These are phyloP conservation scores for Drosophila serrata DNA, from an alignment of 1,140 invertebrate species.

Conservation along the genomic window DNA sequence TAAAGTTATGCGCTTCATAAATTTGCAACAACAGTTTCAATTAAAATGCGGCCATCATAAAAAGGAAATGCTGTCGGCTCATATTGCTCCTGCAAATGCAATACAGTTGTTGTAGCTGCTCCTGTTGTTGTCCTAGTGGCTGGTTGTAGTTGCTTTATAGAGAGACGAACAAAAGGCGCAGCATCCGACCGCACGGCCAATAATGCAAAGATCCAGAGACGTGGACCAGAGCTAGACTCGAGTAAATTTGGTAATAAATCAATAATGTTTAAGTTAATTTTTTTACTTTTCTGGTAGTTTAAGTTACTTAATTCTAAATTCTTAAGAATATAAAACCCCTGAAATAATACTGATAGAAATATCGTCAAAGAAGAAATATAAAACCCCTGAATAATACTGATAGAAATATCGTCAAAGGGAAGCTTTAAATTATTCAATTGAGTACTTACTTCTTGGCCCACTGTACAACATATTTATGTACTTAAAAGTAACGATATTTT, in stretches of 20 bases:
- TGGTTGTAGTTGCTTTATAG: conserved; percentile 45
- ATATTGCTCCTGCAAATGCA: conserved; percentile 71
- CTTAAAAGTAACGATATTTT: background rate
- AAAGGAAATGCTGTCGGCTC: conserved; percentile 80
- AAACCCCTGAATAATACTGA: no score
- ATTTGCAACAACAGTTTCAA: conserved; percentile 83
- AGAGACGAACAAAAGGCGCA: conserved; percentile 69
- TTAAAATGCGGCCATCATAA: conserved; percentile 83
- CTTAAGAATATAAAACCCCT: background rate
- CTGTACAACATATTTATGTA: background rate
- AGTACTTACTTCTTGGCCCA: background rate
- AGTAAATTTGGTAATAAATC: background rate
- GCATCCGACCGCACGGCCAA: conserved; percentile 66
- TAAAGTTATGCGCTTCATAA: conserved; percentile 84
- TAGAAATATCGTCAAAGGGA: no score
- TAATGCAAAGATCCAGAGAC: conserved; percentile 51
- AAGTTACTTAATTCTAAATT: no score
- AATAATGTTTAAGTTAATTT: background rate
- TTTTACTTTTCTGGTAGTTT: no score
- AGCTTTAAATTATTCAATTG: background rate
- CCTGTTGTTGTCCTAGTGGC: conserved; percentile 46
- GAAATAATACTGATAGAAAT: background rate
- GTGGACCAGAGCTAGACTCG: background rate
- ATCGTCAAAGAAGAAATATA: no score
- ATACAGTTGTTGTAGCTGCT: conserved; percentile 52